Percentiles rank a stretch among this genome's conserved stretches.
These are phyloP conservation scores for Pangasianodon gigas DNA, from an alignment of 2,113 vertebrate genomes.

Conservation along the genomic window DNA sequence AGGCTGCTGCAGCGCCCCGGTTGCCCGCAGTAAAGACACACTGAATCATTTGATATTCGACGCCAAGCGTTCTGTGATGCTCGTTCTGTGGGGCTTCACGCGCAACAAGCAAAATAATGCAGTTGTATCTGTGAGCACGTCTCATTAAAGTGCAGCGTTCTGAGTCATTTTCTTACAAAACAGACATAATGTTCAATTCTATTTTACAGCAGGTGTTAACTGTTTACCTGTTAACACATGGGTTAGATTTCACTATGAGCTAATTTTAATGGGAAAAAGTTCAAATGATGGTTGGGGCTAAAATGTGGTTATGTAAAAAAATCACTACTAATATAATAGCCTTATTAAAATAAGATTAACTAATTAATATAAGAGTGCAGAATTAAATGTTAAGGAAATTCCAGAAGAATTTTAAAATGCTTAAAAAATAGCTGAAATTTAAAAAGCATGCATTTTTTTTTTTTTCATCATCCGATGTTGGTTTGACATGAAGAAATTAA, in stretches of 20 bases:
- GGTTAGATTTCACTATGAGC: not conserved
- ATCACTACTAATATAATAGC: not conserved
- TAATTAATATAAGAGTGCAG: not conserved
- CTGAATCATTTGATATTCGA: conserved; percentile 39
- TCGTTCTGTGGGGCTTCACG: not conserved
- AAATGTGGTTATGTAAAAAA: not conserved
- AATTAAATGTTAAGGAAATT: not conserved
- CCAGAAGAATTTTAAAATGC: too few species aligned
- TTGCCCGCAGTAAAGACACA: conserved; percentile 33
- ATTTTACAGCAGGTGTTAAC: not conserved
- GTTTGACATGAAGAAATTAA: not conserved
- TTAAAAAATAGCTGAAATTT: too few species aligned
- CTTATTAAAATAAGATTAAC: too few species aligned
- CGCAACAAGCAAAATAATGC: conserved; percentile 20
- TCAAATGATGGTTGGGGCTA: not conserved
- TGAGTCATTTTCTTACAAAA: not conserved
- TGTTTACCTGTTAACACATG: not conserved
- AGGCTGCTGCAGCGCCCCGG: conserved; percentile 15
- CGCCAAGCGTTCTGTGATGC: conserved; percentile 5
- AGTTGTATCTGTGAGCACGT: not conserved
- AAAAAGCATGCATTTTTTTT: too few species aligned
- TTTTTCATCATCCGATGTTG: not conserved
- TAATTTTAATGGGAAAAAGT: not conserved
- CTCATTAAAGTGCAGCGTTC: not conserved
- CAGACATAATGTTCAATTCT: not conserved